These are phyloP conservation scores for Acanthosepion lycidas DNA, from an alignment of 2,888 invertebrate genomes.

Conservation along the genomic window DNA sequence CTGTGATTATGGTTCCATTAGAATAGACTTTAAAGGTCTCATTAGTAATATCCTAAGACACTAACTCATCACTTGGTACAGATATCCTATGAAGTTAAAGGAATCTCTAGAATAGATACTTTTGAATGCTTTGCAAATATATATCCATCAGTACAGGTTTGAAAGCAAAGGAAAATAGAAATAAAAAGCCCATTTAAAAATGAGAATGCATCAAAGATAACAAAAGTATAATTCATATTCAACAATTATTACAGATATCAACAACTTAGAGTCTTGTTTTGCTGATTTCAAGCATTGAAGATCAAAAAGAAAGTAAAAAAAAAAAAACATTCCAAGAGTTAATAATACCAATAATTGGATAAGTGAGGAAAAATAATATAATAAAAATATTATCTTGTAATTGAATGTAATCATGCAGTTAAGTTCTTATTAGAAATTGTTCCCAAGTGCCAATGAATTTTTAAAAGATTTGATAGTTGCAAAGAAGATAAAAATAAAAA, in stretches of 20 bases:
- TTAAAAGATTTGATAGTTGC: not conserved
- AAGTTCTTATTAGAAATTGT: not conserved
- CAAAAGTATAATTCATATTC: not conserved
- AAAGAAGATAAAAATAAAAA: not conserved
- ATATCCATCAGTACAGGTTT: not conserved
- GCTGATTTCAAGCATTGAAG: not conserved
- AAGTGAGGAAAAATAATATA: not conserved
- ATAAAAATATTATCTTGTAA: not conserved
- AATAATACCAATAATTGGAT: not conserved
- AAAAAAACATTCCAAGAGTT: not conserved
- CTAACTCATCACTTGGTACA: not conserved
- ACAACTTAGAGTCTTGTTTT: not conserved
- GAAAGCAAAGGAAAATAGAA: not conserved
- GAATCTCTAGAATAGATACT: not conserved
- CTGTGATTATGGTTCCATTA: not conserved
- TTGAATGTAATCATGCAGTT: not conserved
- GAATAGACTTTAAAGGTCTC: not conserved
- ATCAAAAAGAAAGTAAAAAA: not conserved
- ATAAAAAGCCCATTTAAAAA: not conserved
- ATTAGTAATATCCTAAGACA: constrained; percentile 15
- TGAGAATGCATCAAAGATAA: not conserved
- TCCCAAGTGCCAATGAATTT: no score
- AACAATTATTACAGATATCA: not conserved
- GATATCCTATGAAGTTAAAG: not conserved
- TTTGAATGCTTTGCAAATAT: not conserved